Conservation (phyloP, 2,113 vertebrate species). For the Ciconia boyciana region DNA sequence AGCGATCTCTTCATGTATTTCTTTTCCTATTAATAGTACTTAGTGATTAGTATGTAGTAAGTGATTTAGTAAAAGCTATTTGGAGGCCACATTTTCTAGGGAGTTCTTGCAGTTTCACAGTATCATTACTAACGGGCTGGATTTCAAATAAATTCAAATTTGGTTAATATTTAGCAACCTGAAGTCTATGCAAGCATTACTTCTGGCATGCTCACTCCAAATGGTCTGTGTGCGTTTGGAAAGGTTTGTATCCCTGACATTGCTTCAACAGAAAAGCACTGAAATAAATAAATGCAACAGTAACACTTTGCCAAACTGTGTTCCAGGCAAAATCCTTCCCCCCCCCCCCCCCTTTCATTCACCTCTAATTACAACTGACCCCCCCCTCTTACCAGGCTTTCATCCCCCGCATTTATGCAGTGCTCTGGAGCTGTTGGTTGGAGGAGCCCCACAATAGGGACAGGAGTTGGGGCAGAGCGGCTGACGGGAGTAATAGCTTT, state of each 20-base stretch:
- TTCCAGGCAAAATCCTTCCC: neutral
- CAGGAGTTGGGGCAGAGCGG: conserved; percentile 18
- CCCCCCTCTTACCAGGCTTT: neutral
- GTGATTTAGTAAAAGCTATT: conserved; percentile 11
- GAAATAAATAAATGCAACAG: neutral
- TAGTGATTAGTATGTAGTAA: conserved; percentile 12
- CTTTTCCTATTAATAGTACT: neutral
- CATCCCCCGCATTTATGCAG: neutral
- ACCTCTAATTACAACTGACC: neutral
- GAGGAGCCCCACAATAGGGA: conserved; percentile 36
- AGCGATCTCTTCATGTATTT: neutral
- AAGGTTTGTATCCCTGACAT: neutral
- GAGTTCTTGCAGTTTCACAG: neutral
- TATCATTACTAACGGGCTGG: neutral
- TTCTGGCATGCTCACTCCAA: neutral
- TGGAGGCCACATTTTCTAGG: conserved; percentile 8
- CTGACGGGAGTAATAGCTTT: conserved; percentile 59
- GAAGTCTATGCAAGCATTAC: neutral
- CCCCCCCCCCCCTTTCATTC: neutral
- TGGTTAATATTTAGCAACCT: neutral
- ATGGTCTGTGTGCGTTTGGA: neutral
- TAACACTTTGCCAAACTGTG: neutral
- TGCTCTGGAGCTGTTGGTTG: conserved; percentile 2
- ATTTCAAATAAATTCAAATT: conserved; percentile 12
- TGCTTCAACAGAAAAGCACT: neutral